Conservation (phyloP, 2,113 vertebrate genomes). For the Muntiacus muntjak region DNA sequence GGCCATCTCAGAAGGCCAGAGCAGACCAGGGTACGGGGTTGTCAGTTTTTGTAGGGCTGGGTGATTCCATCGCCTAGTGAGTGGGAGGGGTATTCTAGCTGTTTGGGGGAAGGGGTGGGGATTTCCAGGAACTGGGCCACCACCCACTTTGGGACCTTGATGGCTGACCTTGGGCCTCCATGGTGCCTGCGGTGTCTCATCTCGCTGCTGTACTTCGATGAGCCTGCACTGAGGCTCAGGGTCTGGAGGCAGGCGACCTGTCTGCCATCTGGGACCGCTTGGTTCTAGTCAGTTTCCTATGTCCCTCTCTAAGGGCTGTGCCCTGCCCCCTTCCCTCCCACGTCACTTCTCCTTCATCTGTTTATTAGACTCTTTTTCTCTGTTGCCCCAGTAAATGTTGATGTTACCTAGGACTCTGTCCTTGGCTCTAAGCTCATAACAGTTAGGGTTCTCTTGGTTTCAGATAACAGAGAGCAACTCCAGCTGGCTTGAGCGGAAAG, state of each 20-base stretch:
- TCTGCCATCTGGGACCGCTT: neutral
- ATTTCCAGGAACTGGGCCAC: neutral
- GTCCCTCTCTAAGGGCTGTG: neutral
- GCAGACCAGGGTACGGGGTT: neutral
- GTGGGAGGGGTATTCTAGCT: neutral
- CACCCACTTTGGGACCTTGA: neutral
- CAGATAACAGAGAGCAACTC: conserved; percentile 56
- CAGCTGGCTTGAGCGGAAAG: conserved; percentile 55
- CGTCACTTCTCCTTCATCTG: neutral
- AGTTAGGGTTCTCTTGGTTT: conserved; percentile 47
- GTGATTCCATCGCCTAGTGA: neutral
- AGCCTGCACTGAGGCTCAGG: neutral
- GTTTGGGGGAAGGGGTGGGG: neutral
- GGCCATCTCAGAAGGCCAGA: neutral
- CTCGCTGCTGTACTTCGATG: neutral
- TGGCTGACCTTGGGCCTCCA: neutral
- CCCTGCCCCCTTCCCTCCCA: neutral
- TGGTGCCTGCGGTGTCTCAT: neutral
- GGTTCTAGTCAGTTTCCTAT: neutral
- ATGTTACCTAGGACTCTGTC: conserved; percentile 37
- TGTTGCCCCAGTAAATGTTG: conserved; percentile 1
- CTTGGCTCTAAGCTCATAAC: conserved; percentile 11
- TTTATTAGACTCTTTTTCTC: neutral
- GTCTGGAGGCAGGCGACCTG: neutral
- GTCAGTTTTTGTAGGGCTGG: neutral